Percentiles rank a stretch among this genome's conserved stretches.
Conservation (phyloP, 1,140 invertebrate genomes). For the Akabosia matsudoensis region DNA sequence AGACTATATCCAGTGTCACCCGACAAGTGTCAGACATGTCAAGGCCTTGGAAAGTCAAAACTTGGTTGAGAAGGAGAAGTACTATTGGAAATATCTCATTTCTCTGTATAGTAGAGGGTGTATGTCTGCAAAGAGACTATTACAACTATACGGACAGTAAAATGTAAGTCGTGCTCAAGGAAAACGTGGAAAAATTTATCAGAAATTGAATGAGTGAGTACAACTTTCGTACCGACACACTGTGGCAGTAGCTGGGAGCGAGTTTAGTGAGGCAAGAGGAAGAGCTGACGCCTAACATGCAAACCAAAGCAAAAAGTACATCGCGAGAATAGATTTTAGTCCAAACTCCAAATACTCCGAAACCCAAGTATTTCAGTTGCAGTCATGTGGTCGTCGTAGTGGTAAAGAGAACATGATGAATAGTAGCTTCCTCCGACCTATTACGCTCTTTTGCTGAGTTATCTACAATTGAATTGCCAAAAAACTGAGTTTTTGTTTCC, state of each 20-base stretch:
- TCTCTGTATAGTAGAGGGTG: no score
- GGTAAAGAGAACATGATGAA: slow-evolving; percentile 7
- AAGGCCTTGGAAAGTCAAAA: not conserved
- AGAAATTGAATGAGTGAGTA: not conserved
- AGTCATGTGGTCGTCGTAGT: not conserved
- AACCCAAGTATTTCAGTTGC: not conserved
- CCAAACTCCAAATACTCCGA: not conserved
- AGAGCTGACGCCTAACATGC: not conserved
- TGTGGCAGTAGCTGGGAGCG: not conserved
- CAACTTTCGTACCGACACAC: no score
- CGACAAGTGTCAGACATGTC: slow-evolving; percentile 8
- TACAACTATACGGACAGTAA: no score
- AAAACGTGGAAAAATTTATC: not conserved
- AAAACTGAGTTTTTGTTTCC: not conserved
- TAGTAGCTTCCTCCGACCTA: slow-evolving; percentile 18
- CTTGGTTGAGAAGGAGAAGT: not conserved
- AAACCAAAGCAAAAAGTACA: not conserved
- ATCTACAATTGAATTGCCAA: slow-evolving; percentile 22
- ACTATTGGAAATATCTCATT: not conserved
- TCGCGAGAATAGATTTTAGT: not conserved
- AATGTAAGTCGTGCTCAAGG: no score
- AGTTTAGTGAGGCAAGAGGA: not conserved
- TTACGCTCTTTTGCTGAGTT: slow-evolving; percentile 22
- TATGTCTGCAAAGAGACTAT: no score
- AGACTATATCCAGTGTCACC: no score